phyloP scores from a whole-genome alignment of 2,888 invertebrate species.

The Ectemnius lituratus region DNA sequence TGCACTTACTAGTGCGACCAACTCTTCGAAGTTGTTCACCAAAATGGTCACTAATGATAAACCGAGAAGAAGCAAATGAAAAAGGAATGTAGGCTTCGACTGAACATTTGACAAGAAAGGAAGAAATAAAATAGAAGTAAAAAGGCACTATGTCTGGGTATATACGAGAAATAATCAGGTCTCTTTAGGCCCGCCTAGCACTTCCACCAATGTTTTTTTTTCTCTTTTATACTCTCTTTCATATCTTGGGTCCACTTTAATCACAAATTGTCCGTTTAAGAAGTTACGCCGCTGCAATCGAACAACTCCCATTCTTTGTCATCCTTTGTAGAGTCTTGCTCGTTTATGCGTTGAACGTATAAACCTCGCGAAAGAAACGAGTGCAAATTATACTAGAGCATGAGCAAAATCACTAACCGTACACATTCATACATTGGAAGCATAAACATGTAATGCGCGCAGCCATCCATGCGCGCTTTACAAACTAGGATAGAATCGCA shows the following conservation, averaged over 20 bases:
- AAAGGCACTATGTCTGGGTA: conserved; percentile 62
- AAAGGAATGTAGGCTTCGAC: conserved; percentile 22
- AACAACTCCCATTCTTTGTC: conserved; percentile 50
- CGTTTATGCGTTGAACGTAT: conserved; percentile 34
- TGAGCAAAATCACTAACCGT: conserved; percentile 41
- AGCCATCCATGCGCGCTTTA: conserved; percentile 42
- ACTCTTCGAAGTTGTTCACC: conserved; percentile 1
- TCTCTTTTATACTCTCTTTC: conserved; percentile 3
- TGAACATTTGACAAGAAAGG: conserved; percentile 35
- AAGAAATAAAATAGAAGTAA: conserved; percentile 61
- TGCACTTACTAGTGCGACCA: conserved; percentile 14
- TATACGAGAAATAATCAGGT: conserved; percentile 54
- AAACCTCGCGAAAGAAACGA: conserved; percentile 33
- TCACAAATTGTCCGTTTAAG: conserved; percentile 54
- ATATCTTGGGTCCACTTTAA: conserved; percentile 40
- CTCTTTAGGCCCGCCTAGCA: conserved; percentile 54
- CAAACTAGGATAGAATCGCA: conserved; percentile 56
- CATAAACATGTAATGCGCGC: conserved; percentile 56
- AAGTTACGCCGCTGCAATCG: conserved; percentile 60
- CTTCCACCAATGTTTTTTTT: too few relatives aligned
- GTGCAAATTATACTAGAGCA: conserved; percentile 43
- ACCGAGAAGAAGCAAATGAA: too few relatives aligned
- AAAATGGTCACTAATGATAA: conserved; percentile 26
- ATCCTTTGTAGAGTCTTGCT: conserved; percentile 38
- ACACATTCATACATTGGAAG: conserved; percentile 55